Base-by-base conservation (phyloP, 2,797 vertebrate genomes). In the Acestrorhynchus altus region DNA sequence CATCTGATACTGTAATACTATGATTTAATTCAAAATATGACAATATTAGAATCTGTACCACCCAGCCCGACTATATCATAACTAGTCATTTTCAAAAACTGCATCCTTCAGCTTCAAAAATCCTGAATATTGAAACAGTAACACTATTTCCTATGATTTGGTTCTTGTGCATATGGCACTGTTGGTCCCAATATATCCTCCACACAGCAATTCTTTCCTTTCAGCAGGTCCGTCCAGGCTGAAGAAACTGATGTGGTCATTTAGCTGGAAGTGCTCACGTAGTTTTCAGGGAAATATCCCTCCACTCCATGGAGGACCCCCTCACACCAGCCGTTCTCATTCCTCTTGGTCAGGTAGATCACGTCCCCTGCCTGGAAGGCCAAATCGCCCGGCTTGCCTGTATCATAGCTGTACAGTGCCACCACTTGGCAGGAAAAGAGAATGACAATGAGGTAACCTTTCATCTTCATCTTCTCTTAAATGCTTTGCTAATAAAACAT, bases 201-300 rank as follows among this genome's bases (percentile, higher is more conserved):
- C 18, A 16, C 18, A 60, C 28, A 7, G 13, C 18, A 11, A 12
- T 0, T 46, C 40, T 20, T 65, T 46, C 40, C 39, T 65, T 26
- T 22, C 8, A 8, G n/a, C 4, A 22, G n/a, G 7, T 13, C 8
- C 15, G 22, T 18, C 2, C 8, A 18, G n/a, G 4, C 20, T 24
- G 1, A 24, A 1, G 10, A 54, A 7, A 22, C n/a, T 39, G 9
- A 40, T 11, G 10, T 12, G 20, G 8, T 22, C 47, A 68, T 54
- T 83, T 86, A 90, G 64, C 20, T 78, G 26, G 31, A 82, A 1
- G 85, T 74, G 20, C 89, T 78, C n/a, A 94, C 89, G 0, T 92
- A 93, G 84, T 90, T 94, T 44, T 84, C 76, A 0, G 93, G 93
- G 81, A 94, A 94, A 85, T 84, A 93, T 0, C 93, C 93, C 6